These are phyloP conservation scores for Paralichthys olivaceus DNA, from an alignment of 2,113 vertebrate species.

Conservation along the genomic window DNA sequence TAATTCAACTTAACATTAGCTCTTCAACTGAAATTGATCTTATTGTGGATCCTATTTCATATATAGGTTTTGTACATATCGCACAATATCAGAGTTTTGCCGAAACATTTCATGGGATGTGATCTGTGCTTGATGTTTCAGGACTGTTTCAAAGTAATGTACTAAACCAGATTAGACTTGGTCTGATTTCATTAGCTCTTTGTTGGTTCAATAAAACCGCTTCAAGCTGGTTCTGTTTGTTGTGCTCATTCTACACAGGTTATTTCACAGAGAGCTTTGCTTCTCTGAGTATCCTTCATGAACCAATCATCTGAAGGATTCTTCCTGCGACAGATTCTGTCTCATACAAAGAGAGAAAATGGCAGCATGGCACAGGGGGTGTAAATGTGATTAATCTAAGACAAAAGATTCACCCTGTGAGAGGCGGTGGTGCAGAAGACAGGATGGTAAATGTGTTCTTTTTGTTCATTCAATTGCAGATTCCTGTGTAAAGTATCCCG, in stretches of 20 bases:
- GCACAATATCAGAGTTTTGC: not conserved
- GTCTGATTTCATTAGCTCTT: not conserved
- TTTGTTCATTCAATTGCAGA: conserved; percentile 5
- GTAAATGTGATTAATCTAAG: not conserved
- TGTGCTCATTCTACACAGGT: not conserved
- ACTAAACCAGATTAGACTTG: too few species aligned
- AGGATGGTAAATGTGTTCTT: not conserved
- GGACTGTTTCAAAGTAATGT: not conserved
- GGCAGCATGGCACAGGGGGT: not conserved
- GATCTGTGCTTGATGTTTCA: not conserved
- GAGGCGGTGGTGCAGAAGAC: not conserved
- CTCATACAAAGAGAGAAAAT: not conserved
- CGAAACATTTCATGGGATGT: too few species aligned
- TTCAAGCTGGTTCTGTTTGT: conserved; percentile 1
- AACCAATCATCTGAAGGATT: conserved; percentile 12
- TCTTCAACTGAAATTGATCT: not conserved
- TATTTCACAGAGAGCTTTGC: too few species aligned
- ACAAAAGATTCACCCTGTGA: not conserved
- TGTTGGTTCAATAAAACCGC: not conserved
- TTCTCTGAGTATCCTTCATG: too few species aligned
- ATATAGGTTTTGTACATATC: too few species aligned
- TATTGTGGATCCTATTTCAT: not conserved
- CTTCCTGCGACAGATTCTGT: conserved; percentile 4
- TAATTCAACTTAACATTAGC: not conserved
- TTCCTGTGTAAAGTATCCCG: not conserved